Evolutionary conservation across 2,888 invertebrate genomes (phyloP), one percentile per base, ranked within the genome.

Genomic region (Lacanobia oleracea): DNA sequence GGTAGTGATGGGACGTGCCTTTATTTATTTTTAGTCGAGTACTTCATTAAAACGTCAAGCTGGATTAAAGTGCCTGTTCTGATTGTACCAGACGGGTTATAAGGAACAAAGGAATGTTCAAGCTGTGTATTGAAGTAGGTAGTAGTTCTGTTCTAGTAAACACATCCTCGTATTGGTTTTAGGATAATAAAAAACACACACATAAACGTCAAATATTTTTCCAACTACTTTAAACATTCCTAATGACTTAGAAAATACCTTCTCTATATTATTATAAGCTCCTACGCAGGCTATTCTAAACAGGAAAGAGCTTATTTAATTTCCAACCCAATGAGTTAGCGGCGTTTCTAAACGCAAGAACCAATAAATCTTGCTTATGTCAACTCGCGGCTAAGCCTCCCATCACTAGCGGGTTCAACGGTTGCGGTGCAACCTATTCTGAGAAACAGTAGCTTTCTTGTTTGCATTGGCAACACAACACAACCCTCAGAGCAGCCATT

Each of bases 371-470:
- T 63, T 43, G 54, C 66, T 77, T 54, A 81, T 53, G 59, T 64
- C 66, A 54, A 71, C 54, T 62, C n/a, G 50, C 48, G n/a, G 61
- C 63, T 67, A 45, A 68, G 67, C 78, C 57, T 61, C 56, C 73
- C 85, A 84, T 81, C 85, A 82, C 85, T 85, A 84, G 77, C 63
- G 79, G 81, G 89, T 87, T 89, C 88, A 88, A 87, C 75, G 87
- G 76, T 85, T 88, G 84, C 68, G 59, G 77, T 85, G n/a, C n/a
- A n/a, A 86, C 88, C 83, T 89, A 86, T 94, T 92, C 92, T 79
- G 73, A 90, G 93, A 93, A 94, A 94, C 94, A 94, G 93, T 91
- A 90, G 94, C 89, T 89, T 90, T 88, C 89, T 93, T 94, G 92
- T 94, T 89, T 86, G 80, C 75, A 75, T 78, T 77, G 79, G 82